Percentiles rank a stretch among this genome's conserved stretches.
phyloP scores from a whole-genome alignment of 2,888 invertebrate species.

The Apodemia mormo region DNA sequence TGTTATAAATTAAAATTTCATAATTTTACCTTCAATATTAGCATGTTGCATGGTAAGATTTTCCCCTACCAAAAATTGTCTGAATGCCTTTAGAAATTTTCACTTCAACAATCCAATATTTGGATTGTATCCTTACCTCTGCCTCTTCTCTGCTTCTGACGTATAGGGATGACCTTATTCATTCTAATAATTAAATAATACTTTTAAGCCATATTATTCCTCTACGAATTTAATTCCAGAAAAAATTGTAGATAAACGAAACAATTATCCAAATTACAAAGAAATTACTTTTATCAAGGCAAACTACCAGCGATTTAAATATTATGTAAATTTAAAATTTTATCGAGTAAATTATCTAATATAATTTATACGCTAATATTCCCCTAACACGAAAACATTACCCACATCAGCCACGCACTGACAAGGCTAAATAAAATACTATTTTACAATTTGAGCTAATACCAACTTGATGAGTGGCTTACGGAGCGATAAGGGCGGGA shows the following conservation, averaged over 20 bases:
- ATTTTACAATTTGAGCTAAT: slow-evolving; percentile 45
- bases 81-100: no score
- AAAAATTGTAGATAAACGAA: not conserved
- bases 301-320: not conserved
- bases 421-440: slow-evolving; percentile 36
- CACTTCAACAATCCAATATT: no score
- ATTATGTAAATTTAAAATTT: slow-evolving; percentile 7
- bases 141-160: no score
- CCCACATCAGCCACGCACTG: slow-evolving; percentile 25
- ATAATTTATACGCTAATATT: slow-evolving; percentile 14
- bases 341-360: slow-evolving; percentile 9
- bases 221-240: not conserved
- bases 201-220: no score
- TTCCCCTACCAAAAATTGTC: no score
- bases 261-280: not conserved
- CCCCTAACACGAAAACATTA: slow-evolving; percentile 3
- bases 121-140: no score
- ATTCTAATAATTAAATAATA: no score
- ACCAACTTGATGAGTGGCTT: slow-evolving; percentile 65
- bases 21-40: no score
- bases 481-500: slow-evolving; percentile 62
- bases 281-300: not conserved
- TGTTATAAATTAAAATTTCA: no score
- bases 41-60: no score
- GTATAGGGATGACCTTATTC: no score